A percentile compares a stretch with the other conserved stretches of the same genome.
Conservation (phyloP, 2,797 vertebrate genomes). For the Thunnus albacares region DNA sequence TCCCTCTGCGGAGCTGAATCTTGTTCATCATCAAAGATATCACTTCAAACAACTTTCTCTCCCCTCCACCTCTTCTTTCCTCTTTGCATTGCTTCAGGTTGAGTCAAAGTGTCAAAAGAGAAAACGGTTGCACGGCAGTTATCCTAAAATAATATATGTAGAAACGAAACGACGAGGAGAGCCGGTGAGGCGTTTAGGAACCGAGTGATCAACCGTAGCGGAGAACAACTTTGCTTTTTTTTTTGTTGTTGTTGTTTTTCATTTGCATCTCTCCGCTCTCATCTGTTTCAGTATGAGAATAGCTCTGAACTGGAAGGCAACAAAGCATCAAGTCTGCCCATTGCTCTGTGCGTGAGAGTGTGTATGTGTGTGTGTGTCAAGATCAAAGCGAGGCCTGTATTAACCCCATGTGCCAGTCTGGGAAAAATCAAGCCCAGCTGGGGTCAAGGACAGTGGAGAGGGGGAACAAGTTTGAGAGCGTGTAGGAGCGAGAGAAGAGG, state of each 20-base stretch:
- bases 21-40: constrained; percentile 57
- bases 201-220: constrained; percentile 7
- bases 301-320: constrained; percentile 60
- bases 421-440: constrained; percentile 87
- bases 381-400: constrained; percentile 84
- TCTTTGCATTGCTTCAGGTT: constrained; percentile 5
- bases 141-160: constrained; percentile 14
- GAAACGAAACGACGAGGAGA: constrained; percentile 37
- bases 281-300: constrained; percentile 40
- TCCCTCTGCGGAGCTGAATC: constrained; percentile 53
- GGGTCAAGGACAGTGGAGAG: constrained; percentile 82
- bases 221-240: background rate
- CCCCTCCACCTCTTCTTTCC: background rate
- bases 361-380: constrained; percentile 43
- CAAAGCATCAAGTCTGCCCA: constrained; percentile 69
- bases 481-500: constrained; percentile 51
- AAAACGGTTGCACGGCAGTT: background rate
- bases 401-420: constrained; percentile 86
- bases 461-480: constrained; percentile 67
- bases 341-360: constrained; percentile 44
- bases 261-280: constrained; percentile 30
- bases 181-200: background rate
- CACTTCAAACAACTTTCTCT: constrained; percentile 50
- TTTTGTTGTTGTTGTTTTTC: constrained; percentile 10
- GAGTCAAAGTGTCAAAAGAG: constrained; percentile 37